Conservation (phyloP, 2,113 vertebrate genomes). For the Saguinus imperator region DNA sequence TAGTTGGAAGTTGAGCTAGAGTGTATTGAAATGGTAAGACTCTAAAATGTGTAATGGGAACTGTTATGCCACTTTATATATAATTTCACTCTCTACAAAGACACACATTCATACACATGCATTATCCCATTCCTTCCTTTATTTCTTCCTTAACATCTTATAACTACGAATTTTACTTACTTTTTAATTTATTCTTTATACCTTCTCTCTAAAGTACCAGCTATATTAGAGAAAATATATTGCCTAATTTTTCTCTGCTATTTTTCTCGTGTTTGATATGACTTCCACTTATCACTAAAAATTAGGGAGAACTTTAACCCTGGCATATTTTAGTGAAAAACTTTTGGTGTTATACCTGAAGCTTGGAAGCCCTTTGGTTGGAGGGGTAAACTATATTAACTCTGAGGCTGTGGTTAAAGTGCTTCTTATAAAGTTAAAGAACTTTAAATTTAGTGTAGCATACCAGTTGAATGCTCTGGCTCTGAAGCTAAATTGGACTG, state of each 20-base stretch:
- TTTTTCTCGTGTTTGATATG: background rate
- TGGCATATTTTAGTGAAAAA: background rate
- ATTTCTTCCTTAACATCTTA: background rate
- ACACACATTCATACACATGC: background rate
- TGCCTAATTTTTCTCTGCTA: background rate
- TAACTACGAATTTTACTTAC: background rate
- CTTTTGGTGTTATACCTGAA: background rate
- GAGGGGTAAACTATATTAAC: background rate
- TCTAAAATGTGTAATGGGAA: background rate
- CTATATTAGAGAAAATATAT: background rate
- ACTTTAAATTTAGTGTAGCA: background rate
- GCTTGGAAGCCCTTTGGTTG: background rate
- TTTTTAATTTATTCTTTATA: background rate
- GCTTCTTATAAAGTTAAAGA: background rate
- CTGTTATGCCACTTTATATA: background rate
- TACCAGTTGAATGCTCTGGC: background rate
- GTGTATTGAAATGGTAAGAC: background rate
- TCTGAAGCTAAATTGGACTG: background rate
- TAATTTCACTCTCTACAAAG: background rate
- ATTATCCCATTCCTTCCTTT: background rate
- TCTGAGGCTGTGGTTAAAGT: background rate
- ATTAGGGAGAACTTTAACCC: background rate
- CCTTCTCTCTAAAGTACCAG: background rate
- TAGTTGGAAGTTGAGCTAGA: background rate
- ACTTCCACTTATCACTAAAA: background rate